Percentiles rank a stretch among this genome's conserved stretches.
These are phyloP conservation scores for Lapara coniferarum DNA, from an alignment of 2,888 invertebrate genomes.

Conservation along the genomic window DNA sequence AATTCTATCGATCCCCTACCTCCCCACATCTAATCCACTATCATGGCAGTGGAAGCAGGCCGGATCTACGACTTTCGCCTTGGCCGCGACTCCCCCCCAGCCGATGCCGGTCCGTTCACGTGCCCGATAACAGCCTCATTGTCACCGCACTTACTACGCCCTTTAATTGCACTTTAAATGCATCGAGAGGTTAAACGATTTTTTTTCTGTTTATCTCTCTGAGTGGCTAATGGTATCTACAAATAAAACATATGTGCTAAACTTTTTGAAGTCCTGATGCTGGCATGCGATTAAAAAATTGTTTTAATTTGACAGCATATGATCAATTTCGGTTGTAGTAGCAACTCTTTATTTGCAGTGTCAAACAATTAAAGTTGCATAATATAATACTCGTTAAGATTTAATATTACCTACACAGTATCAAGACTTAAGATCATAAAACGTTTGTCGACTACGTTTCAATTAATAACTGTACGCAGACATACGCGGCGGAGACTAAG, in stretches of 20 bases:
- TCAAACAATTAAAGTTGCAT: neutral
- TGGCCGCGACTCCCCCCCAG: constrained; percentile 42
- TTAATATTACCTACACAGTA: neutral
- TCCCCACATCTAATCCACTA: constrained; percentile 9
- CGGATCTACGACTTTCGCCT: constrained; percentile 47
- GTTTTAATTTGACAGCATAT: no score
- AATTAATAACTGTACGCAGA: constrained; percentile 22
- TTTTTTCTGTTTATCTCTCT: no score
- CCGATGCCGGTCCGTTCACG: constrained; percentile 33
- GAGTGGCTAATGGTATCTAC: no score
- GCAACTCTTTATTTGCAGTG: no score
- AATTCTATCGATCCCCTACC: neutral
- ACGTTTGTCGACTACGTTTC: constrained; percentile 21
- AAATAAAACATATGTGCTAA: no score
- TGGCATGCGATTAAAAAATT: no score
- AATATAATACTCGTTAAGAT: neutral
- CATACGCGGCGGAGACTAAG: constrained; percentile 33
- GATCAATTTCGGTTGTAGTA: no score
- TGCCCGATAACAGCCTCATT: constrained; percentile 3
- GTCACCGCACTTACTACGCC: neutral
- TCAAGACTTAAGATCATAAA: constrained; percentile 17
- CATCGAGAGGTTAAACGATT: no score
- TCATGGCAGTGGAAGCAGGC: neutral
- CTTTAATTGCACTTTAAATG: neutral
- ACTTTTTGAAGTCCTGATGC: no score